Percentiles rank a stretch among this genome's conserved stretches.
These are phyloP conservation scores for Listrodromus nycthemerus DNA, from an alignment of 2,888 invertebrate genomes.

Conservation along the genomic window DNA sequence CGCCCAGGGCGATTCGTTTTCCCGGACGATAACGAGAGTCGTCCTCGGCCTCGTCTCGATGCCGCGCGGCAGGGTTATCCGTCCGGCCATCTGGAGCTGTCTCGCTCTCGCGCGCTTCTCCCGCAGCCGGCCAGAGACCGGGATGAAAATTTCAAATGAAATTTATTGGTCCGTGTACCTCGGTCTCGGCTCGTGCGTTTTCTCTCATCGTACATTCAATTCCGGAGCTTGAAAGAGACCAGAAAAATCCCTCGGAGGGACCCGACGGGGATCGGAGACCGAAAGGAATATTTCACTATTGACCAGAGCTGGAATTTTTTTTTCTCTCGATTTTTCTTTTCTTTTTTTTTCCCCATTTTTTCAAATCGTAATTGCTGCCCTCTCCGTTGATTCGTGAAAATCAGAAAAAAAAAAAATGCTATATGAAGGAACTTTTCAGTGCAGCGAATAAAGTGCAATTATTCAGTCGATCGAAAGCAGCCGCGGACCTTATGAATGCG, in stretches of 20 bases:
- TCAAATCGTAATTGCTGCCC: conserved; percentile 43
- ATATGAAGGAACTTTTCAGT: conserved; percentile 24
- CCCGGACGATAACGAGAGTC: conserved; percentile 45
- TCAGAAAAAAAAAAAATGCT: conserved; percentile 1
- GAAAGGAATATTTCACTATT: conserved; percentile 52
- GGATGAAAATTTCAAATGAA: conserved; percentile 63
- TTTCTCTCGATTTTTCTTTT: conserved; percentile 1
- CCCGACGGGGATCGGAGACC: background rate
- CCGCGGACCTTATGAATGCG: background rate
- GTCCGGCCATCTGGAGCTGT: conserved; percentile 53
- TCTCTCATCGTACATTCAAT: conserved; percentile 54
- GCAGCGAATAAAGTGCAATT: conserved; percentile 10
- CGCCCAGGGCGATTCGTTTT: conserved; percentile 38
- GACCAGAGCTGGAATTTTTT: conserved; percentile 27
- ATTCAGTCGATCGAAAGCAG: conserved; percentile 33
- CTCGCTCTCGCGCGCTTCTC: conserved; percentile 31
- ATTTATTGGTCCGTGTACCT: conserved; percentile 57
- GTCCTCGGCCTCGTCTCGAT: conserved; percentile 44
- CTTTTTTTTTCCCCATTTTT: background rate
- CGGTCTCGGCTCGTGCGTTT: conserved; percentile 45
- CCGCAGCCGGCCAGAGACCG: conserved; percentile 26
- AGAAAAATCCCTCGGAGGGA: conserved; percentile 21
- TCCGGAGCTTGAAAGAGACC: conserved; percentile 42
- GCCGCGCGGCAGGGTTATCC: conserved; percentile 42
- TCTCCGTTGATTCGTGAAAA: conserved; percentile 34